Percentiles rank a stretch among this genome's conserved stretches.
phyloP scores from a whole-genome alignment of 1,140 invertebrate species.

The Micrasema longulum region DNA sequence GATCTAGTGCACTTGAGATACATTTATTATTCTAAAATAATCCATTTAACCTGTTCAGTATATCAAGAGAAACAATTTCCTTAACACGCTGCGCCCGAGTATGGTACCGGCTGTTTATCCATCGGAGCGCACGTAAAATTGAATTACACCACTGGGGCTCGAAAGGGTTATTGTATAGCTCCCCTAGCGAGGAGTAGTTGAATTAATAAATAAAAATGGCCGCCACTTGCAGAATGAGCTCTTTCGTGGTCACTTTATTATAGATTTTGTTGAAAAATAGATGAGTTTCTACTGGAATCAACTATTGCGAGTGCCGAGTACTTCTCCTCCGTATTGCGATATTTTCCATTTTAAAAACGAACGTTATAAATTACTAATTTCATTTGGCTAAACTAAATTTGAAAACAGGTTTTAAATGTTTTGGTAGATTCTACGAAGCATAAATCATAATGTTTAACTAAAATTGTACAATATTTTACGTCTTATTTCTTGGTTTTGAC shows the following conservation, averaged over 20 bases:
- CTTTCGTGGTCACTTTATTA: slow-evolving; percentile 35
- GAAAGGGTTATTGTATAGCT: slow-evolving; percentile 38
- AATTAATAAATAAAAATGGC: slow-evolving; percentile 41
- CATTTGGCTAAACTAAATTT: no score
- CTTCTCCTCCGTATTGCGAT: no score
- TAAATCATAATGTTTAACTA: no score
- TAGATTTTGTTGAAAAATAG: slow-evolving; percentile 16
- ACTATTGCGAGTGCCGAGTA: slow-evolving; percentile 10
- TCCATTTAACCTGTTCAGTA: no score
- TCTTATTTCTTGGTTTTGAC: no score
- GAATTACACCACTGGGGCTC: slow-evolving; percentile 29
- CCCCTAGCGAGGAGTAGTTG: slow-evolving; percentile 20
- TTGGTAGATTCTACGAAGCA: no score
- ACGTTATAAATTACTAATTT: no score
- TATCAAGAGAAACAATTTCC: slow-evolving; percentile 15
- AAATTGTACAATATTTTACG: no score
- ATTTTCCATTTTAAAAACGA: no score
- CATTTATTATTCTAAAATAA: no score
- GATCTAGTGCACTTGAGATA: no score
- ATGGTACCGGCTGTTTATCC: slow-evolving; percentile 3
- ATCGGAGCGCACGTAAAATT: slow-evolving; percentile 31
- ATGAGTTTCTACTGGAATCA: slow-evolving; percentile 15
- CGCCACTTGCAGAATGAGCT: slow-evolving; percentile 27
- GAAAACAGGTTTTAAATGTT: no score
- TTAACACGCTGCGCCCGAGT: not conserved